phyloP scores from a whole-genome alignment of 2,113 vertebrate genomes.

The Campylomormyrus numenius region DNA sequence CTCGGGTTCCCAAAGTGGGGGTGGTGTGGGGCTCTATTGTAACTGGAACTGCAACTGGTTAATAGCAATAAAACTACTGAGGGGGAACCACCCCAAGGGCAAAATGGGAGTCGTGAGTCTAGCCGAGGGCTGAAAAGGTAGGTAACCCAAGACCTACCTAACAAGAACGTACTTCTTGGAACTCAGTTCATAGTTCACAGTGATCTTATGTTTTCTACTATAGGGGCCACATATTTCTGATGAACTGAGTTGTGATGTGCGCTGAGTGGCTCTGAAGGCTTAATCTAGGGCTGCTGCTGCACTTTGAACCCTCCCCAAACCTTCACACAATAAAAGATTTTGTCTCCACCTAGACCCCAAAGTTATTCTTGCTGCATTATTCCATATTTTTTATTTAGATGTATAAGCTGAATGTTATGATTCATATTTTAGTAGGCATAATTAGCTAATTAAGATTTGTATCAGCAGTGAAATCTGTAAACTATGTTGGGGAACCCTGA shows the following conservation, averaged over 20 bases:
- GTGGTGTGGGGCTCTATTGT: neutral
- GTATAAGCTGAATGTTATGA: neutral
- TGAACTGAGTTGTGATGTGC: neutral
- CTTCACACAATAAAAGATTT: neutral
- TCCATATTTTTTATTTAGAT: neutral
- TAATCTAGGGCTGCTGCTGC: neutral
- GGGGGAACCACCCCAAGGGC: neutral
- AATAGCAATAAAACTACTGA: neutral
- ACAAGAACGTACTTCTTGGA: neutral
- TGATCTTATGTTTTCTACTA: neutral
- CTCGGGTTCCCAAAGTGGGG: neutral
- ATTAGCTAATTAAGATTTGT: neutral
- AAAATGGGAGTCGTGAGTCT: neutral
- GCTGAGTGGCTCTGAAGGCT: neutral
- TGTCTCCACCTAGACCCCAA: neutral
- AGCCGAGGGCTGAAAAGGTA: neutral
- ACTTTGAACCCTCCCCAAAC: neutral
- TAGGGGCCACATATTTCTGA: neutral
- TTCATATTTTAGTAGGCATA: neutral
- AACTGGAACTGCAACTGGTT: neutral
- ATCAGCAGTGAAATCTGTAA: neutral
- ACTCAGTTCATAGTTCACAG: neutral
- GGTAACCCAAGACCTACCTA: neutral
- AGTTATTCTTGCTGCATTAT: neutral
- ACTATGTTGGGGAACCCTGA: neutral